These are phyloP conservation scores for Petrocephalus microphthalmus DNA, from an alignment of 2,113 vertebrate genomes.

Conservation along the genomic window DNA sequence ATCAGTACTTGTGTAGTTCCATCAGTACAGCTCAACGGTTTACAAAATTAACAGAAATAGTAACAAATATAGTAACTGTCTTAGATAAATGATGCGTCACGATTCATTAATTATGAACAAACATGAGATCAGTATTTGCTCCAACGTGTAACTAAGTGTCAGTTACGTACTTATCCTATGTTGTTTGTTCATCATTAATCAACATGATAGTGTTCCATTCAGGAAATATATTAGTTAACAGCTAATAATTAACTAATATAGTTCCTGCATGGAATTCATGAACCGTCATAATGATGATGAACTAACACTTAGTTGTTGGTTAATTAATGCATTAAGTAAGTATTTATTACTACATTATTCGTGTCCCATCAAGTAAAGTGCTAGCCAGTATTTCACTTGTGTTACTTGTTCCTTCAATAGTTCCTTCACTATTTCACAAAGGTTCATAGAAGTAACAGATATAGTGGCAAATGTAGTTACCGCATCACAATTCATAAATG, in stretches of 20 bases:
- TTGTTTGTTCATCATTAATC: not conserved
- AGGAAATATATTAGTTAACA: not conserved
- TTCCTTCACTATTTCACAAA: not conserved
- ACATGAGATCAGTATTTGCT: not conserved
- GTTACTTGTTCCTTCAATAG: not conserved
- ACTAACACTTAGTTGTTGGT: not conserved
- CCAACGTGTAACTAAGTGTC: not conserved
- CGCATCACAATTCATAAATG: not conserved
- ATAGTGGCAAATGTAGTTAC: not conserved
- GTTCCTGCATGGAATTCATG: not conserved
- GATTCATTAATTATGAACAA: not conserved
- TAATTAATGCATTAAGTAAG: not conserved
- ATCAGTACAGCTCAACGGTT: no score
- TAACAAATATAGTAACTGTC: not conserved
- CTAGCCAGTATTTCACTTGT: not conserved
- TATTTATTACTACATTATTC: not conserved
- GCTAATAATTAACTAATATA: not conserved
- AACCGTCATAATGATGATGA: not conserved
- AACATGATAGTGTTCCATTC: not conserved
- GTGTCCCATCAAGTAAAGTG: not conserved
- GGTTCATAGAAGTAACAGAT: not conserved
- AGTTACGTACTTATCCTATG: not conserved
- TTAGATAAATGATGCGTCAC: not conserved
- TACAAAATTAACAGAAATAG: no score
- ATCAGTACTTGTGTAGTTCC: no score